phyloP scores from a whole-genome alignment of 1,140 invertebrate species.

The Cydia strobilella region DNA sequence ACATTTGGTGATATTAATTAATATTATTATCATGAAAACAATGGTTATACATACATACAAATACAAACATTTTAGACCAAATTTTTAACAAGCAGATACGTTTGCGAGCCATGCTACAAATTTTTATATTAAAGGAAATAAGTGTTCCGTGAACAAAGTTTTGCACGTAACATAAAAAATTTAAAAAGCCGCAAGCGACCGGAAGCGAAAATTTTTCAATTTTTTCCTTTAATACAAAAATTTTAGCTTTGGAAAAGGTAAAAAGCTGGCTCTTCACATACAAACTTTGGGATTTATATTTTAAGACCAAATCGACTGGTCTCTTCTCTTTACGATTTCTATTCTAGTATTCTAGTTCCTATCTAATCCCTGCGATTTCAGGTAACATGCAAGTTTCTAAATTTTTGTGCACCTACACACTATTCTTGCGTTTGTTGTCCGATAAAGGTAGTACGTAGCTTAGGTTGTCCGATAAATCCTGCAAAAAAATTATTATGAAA shows the following conservation, averaged over 20 bases:
- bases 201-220: too few species aligned
- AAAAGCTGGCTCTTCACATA: not conserved
- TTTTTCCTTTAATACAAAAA: too few species aligned
- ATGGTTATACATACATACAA: too few species aligned
- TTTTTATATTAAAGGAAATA: too few species aligned
- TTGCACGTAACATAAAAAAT: too few species aligned
- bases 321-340: not conserved
- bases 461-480: not conserved
- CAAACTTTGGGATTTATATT: not conserved
- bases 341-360: not conserved
- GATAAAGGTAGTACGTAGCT: slow-evolving; percentile 1
- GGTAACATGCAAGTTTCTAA: not conserved
- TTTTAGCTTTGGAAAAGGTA: not conserved
- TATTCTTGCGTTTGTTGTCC: not conserved
- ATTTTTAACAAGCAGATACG: too few species aligned
- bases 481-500: not conserved
- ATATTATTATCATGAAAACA: too few species aligned
- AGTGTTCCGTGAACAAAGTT: too few species aligned
- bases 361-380: not conserved
- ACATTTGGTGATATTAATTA: too few species aligned
- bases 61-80: too few species aligned
- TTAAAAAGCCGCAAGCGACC: too few species aligned
- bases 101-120: too few species aligned
- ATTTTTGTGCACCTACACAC: not conserved
- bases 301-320: not conserved